Evolutionary conservation across 2,113 vertebrate genomes (phyloP).

Genomic region (Tringa solitaria): DNA sequence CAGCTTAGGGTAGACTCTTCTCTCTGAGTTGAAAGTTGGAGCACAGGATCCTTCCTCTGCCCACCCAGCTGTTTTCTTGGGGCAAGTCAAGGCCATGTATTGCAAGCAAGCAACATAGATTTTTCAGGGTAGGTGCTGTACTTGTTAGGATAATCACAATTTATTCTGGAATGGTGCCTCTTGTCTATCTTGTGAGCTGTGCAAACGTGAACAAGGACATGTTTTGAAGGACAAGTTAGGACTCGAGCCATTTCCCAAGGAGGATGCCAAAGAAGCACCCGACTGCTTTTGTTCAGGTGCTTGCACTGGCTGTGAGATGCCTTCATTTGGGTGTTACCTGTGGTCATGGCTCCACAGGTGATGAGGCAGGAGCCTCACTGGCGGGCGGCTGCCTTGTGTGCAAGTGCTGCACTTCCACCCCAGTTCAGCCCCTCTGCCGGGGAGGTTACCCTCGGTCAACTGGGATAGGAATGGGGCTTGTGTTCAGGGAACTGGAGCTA

Average conservation of each 20-base stretch:
- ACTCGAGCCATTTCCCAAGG: neutral
- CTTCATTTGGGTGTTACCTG: neutral
- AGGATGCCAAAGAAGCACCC: neutral
- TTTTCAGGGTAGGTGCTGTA: neutral
- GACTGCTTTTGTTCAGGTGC: neutral
- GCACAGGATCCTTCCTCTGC: neutral
- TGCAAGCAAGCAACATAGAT: neutral
- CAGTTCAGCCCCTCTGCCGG: neutral
- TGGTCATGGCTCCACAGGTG: neutral
- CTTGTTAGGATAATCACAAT: neutral
- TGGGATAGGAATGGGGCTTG: neutral
- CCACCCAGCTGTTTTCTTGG: rapidly evolving
- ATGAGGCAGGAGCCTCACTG: neutral
- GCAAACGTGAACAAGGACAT: neutral
- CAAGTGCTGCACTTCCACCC: neutral
- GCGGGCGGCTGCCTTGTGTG: neutral
- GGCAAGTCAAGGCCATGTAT: neutral
- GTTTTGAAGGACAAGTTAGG: neutral
- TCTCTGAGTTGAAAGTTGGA: neutral
- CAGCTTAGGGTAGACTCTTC: neutral
- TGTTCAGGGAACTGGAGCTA: neutral
- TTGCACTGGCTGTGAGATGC: neutral
- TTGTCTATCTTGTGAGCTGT: neutral
- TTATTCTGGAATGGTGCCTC: neutral
- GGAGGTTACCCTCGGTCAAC: neutral